These are phyloP conservation scores for Hystrix cristata DNA, from an alignment of 2,113 vertebrate species.

Conservation along the genomic window DNA sequence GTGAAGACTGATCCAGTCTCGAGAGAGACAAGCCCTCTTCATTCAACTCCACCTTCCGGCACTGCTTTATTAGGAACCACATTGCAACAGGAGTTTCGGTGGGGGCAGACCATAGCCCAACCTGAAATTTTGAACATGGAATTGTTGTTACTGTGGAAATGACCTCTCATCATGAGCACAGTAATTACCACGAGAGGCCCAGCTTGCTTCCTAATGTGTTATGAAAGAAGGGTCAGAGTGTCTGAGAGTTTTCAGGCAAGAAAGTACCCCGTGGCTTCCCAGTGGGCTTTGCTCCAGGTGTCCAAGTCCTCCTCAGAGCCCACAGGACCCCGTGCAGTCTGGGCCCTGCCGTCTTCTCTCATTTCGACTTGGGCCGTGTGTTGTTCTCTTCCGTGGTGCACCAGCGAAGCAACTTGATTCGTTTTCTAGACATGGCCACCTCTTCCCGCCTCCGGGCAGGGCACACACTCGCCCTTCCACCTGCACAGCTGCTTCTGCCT, in stretches of 20 bases:
- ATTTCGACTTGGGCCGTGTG: not conserved
- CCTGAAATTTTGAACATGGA: no score
- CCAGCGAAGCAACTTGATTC: not conserved
- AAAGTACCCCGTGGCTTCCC: not conserved
- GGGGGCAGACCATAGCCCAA: not conserved
- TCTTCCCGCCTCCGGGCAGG: not conserved
- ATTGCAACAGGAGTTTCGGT: not conserved
- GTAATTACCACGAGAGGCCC: not conserved
- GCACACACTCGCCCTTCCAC: not conserved
- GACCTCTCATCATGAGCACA: not conserved
- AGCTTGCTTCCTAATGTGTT: not conserved
- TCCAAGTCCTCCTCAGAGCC: not conserved
- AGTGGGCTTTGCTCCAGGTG: not conserved
- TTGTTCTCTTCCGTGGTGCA: not conserved
- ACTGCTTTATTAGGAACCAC: not conserved
- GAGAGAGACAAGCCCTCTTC: not conserved
- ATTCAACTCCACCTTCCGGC: not conserved
- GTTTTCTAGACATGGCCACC: not conserved
- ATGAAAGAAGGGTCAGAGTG: not conserved
- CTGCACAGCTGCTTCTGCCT: not conserved
- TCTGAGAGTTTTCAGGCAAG: not conserved
- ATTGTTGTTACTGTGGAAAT: constrained; percentile 40
- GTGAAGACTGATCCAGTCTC: not conserved
- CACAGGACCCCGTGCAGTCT: not conserved
- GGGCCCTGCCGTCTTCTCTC: not conserved